Percentiles rank a stretch among this genome's conserved stretches.
These are phyloP conservation scores for Eulithis testata DNA, from an alignment of 2,888 invertebrate species.

Conservation along the genomic window DNA sequence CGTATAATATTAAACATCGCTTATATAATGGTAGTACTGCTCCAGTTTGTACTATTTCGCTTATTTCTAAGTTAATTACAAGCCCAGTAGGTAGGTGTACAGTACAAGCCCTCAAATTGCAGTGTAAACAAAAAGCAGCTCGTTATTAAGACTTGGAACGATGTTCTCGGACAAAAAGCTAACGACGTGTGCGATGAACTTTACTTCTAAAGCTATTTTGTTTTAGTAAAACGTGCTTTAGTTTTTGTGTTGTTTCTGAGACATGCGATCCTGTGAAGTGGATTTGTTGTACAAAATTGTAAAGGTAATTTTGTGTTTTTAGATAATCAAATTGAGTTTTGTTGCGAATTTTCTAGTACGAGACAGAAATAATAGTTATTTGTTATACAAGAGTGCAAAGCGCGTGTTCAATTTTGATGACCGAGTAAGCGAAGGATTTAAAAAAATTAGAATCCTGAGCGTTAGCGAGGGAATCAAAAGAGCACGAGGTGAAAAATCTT, in stretches of 20 bases:
- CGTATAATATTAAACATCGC: too few species aligned
- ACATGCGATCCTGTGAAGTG: constrained; percentile 20
- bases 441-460: too few species aligned
- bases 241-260: constrained; percentile 13
- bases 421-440: too few species aligned
- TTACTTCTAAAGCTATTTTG: constrained; percentile 21
- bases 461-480: too few species aligned
- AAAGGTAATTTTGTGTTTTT: not conserved
- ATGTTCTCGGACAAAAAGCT: constrained; percentile 30
- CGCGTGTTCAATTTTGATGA: too few species aligned
- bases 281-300: constrained; percentile 3
- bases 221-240: constrained; percentile 20
- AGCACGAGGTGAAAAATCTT: too few species aligned
- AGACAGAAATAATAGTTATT: not conserved
- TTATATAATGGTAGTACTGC: too few species aligned
- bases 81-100: not conserved
- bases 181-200: constrained; percentile 23
- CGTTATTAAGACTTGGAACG: constrained; percentile 41
- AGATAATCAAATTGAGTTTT: not conserved
- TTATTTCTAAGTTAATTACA: constrained; percentile 5
- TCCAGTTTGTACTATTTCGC: not conserved
- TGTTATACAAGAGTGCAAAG: too few species aligned
- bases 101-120: constrained; percentile 32
- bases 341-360: not conserved
- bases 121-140: constrained; percentile 35